These are phyloP conservation scores for Eupithecia inturbata DNA, from an alignment of 2,888 invertebrate genomes.

Conservation along the genomic window DNA sequence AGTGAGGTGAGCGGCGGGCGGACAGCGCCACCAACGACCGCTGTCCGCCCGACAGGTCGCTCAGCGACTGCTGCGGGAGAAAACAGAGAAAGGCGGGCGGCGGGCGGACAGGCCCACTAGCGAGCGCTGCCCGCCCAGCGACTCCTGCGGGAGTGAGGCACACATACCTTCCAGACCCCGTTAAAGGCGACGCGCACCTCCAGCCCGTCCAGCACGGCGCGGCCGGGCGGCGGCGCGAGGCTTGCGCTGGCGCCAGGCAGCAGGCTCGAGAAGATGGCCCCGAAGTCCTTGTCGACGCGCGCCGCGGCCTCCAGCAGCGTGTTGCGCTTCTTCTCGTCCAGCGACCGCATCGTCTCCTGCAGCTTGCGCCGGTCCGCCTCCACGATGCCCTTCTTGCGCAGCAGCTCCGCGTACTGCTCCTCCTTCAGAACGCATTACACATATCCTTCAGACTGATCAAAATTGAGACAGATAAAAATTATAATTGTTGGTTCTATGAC, in stretches of 20 bases:
- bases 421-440: conserved; percentile 70
- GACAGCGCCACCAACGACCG: conserved; percentile 95
- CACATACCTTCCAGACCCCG: conserved; percentile 95
- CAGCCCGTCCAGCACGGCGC: conserved; percentile 91
- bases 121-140: conserved; percentile 98
- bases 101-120: conserved; percentile 93
- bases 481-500: too few species aligned
- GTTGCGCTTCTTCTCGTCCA: conserved; percentile 95
- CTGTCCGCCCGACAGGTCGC: conserved; percentile 98
- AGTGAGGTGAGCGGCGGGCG: conserved; percentile 75
- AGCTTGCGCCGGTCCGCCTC: conserved; percentile 90
- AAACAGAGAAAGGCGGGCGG: too few species aligned
- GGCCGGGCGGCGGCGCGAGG: conserved; percentile 90
- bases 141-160: conserved; percentile 86
- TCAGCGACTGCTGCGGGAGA: conserved; percentile 88
- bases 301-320: conserved; percentile 92
- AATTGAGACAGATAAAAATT: too few species aligned
- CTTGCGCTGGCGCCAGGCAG: conserved; percentile 95
- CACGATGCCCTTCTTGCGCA: conserved; percentile 88
- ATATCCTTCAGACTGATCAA: too few species aligned
- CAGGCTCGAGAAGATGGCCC: conserved; percentile 95
- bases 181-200: conserved; percentile 95
- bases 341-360: conserved; percentile 90
- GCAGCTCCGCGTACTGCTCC: conserved; percentile 89
- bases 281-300: conserved; percentile 96